phyloP scores from a whole-genome alignment of 2,888 invertebrate genomes.

The Sarcophaga variegata region DNA sequence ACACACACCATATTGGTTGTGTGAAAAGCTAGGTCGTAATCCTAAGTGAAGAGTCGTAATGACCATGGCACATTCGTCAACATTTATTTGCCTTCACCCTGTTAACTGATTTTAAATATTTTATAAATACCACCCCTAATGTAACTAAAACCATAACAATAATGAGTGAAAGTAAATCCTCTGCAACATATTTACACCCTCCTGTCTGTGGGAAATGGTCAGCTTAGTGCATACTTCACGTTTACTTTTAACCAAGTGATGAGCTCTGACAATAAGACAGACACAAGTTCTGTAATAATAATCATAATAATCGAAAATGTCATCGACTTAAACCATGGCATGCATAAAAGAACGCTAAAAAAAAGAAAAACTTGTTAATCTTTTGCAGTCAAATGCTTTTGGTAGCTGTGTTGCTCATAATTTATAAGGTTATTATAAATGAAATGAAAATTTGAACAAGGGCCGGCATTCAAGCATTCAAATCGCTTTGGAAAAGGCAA shows the following conservation, averaged over 20 bases:
- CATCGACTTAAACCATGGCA: not conserved
- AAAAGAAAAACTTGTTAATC: conserved; percentile 64
- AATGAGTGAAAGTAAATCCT: conserved; percentile 26
- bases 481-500: not conserved
- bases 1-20: too few relatives aligned
- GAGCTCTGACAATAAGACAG: conserved; percentile 41
- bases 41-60: too few relatives aligned
- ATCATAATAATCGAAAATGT: conserved; percentile 23
- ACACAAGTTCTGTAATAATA: conserved; percentile 36
- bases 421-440: conserved; percentile 62
- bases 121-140: not conserved
- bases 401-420: conserved; percentile 57
- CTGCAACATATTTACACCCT: conserved; percentile 43
- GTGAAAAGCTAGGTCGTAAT: too few relatives aligned
- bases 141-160: not conserved
- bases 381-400: conserved; percentile 62
- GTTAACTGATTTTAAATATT: not conserved
- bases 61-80: not conserved
- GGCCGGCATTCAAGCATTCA: not conserved
- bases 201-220: conserved; percentile 50
- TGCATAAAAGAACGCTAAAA: not conserved
- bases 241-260: conserved; percentile 19
- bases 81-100: not conserved
- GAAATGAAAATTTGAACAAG: conserved; percentile 49
- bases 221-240: conserved; percentile 42